Evolutionary conservation across 2,797 vertebrate species (phyloP).

Genomic region (Menidia menidia): DNA sequence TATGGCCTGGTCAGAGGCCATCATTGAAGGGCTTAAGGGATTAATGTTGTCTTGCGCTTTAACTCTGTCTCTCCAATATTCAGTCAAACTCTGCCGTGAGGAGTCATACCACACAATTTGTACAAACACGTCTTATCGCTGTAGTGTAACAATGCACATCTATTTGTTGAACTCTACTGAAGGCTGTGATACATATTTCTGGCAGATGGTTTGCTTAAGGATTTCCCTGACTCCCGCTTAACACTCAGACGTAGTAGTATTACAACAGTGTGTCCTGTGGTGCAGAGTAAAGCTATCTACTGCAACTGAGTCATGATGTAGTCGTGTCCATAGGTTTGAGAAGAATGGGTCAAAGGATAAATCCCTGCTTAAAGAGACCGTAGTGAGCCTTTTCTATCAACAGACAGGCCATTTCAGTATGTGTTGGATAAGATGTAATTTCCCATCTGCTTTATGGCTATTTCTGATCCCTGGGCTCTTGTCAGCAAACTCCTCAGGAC

Average conservation of each 20-base stretch:
- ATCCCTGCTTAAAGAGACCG: constrained; percentile 84
- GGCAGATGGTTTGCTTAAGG: constrained; percentile 65
- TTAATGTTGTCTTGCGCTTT: constrained; percentile 78
- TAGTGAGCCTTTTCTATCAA: constrained; percentile 83
- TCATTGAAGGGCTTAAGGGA: constrained; percentile 86
- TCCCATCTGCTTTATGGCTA: constrained; percentile 86
- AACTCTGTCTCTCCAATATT: constrained; percentile 76
- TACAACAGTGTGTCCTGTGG: constrained; percentile 46
- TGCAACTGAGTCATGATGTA: constrained; percentile 76
- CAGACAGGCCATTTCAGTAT: constrained; percentile 83
- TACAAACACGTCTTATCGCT: constrained; percentile 56
- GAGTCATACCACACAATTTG: constrained; percentile 52
- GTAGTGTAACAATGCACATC: constrained; percentile 53
- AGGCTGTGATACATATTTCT: constrained; percentile 47
- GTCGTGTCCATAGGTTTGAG: constrained; percentile 75
- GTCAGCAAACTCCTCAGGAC: constrained; percentile 84
- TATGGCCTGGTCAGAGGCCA: constrained; percentile 85
- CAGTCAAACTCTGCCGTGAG: constrained; percentile 70
- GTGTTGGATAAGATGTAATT: constrained; percentile 85
- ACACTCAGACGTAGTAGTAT: constrained; percentile 31
- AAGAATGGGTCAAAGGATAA: constrained; percentile 81
- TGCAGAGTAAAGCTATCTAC: constrained; percentile 62
- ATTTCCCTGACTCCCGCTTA: constrained; percentile 63
- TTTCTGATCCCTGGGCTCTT: constrained; percentile 85
- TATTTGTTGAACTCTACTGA: constrained; percentile 50